A percentile compares a stretch with the other conserved stretches of the same genome.
phyloP scores from a whole-genome alignment of 2,888 invertebrate species.

The Girardia tigrina region DNA sequence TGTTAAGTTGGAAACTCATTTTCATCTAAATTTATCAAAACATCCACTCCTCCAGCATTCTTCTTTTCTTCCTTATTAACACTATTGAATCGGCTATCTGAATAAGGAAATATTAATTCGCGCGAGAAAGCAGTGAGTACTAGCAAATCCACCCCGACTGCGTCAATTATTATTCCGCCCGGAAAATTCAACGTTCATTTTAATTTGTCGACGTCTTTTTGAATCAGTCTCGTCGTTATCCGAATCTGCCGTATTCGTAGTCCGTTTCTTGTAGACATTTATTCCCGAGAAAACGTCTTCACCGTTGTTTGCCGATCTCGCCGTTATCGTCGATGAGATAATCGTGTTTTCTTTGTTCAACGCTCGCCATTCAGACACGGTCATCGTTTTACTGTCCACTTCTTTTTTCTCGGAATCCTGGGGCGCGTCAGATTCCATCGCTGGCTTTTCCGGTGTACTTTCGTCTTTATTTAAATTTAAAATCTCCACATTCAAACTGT shows the following conservation, averaged over 20 bases:
- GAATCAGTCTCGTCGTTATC: not conserved
- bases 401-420: not conserved
- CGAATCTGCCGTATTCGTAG: not conserved
- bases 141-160: not conserved
- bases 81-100: too few relatives aligned
- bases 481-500: not conserved
- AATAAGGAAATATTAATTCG: too few relatives aligned
- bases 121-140: too few relatives aligned
- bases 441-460: not conserved
- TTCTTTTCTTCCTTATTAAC: too few relatives aligned
- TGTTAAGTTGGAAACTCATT: too few relatives aligned
- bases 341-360: not conserved
- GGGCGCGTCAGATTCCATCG: not conserved
- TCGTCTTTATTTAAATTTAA: not conserved
- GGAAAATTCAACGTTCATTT: not conserved
- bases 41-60: too few relatives aligned
- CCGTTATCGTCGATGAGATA: not conserved
- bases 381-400: not conserved
- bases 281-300: not conserved
- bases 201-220: not conserved
- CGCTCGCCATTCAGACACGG: not conserved
- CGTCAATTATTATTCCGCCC: not conserved
- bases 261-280: not conserved
- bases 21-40: too few relatives aligned
- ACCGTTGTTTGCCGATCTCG: not conserved